Evolutionary conservation across 2,113 vertebrate genomes (phyloP).

Genomic region (Istiophorus platypterus): DNA sequence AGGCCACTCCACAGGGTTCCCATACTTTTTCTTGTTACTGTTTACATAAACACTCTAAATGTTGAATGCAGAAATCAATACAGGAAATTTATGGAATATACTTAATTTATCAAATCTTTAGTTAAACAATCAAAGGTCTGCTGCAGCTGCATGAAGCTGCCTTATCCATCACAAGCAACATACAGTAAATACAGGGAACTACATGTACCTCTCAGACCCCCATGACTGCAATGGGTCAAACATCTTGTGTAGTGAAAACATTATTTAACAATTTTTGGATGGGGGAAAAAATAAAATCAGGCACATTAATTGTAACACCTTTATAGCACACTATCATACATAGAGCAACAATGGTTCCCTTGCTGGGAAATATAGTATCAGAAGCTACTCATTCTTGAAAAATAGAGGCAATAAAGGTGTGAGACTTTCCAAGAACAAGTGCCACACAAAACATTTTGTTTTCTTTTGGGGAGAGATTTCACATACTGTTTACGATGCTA

Average conservation of each 20-base stretch:
- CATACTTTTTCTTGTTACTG: neutral
- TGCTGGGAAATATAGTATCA: neutral
- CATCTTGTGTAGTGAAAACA: neutral
- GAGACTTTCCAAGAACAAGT: too few species aligned
- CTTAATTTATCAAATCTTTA: slow-evolving; percentile 26
- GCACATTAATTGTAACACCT: neutral
- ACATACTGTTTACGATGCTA: neutral
- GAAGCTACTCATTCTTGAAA: neutral
- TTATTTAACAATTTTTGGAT: too few species aligned
- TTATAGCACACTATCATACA: neutral
- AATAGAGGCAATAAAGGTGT: neutral
- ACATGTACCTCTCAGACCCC: neutral
- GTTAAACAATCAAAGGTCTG: slow-evolving; percentile 30
- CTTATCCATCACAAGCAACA: slow-evolving; percentile 1
- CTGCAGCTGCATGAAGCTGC: slow-evolving; percentile 18
- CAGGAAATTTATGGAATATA: neutral
- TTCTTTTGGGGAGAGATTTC: neutral
- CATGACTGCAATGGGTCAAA: neutral
- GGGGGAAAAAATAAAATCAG: neutral
- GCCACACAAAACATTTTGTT: too few species aligned
- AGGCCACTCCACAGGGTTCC: neutral
- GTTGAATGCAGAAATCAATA: neutral
- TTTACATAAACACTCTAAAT: neutral
- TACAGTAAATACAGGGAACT: neutral
- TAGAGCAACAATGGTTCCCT: neutral